A percentile compares a stretch with the other conserved stretches of the same genome.
Conservation (phyloP, 2,888 invertebrate genomes). For the Dryobota labecula region DNA sequence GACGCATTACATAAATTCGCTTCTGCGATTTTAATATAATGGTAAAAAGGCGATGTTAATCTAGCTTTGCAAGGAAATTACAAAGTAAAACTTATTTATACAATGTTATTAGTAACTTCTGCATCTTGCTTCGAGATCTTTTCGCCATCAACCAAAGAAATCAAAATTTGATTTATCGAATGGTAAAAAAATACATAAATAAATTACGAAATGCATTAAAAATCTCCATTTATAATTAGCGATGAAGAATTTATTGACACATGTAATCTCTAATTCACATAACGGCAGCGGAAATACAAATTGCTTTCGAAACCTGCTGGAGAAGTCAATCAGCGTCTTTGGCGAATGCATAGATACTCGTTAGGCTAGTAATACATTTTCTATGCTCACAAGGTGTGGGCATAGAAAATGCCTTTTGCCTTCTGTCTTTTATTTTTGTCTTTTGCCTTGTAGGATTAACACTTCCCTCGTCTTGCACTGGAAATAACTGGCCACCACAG, state of each 20-base stretch:
- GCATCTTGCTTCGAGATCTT: not conserved
- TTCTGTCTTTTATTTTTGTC: no score
- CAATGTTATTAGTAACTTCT: not conserved
- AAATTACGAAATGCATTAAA: slow-evolving; percentile 32
- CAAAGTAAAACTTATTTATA: not conserved
- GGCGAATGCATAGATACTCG: slow-evolving; percentile 25
- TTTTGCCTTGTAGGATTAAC: no score
- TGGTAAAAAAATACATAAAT: slow-evolving; percentile 10
- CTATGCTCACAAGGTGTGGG: no score
- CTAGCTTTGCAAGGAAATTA: slow-evolving; percentile 29
- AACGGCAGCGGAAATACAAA: slow-evolving; percentile 56
- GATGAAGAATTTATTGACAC: slow-evolving; percentile 53
- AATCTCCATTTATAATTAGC: slow-evolving; percentile 39
- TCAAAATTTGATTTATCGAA: not conserved
- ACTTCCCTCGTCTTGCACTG: no score
- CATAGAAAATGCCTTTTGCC: no score
- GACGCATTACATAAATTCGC: slow-evolving; percentile 27
- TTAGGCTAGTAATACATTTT: slow-evolving; percentile 36
- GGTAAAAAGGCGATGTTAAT: slow-evolving; percentile 13
- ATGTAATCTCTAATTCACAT: slow-evolving; percentile 39
- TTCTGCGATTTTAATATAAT: slow-evolving; percentile 9
- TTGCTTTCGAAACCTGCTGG: slow-evolving; percentile 61
- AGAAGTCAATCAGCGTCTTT: slow-evolving; percentile 53
- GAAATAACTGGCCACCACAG: no score
- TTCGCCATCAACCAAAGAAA: not conserved